phyloP scores from a whole-genome alignment of 2,888 invertebrate genomes.

The Papilio gigon region DNA sequence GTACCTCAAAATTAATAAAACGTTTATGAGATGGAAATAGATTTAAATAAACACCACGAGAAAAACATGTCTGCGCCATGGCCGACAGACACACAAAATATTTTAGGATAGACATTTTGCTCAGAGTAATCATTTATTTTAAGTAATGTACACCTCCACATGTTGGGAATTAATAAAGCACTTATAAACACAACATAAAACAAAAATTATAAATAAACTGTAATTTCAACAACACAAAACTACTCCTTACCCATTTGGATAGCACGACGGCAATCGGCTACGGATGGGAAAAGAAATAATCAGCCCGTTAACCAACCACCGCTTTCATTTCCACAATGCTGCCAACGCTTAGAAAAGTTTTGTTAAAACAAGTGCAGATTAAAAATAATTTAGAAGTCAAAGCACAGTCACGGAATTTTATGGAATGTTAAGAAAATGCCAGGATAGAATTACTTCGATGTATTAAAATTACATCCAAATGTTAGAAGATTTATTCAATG shows the following conservation, averaged over 20 bases:
- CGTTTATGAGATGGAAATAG: slow-evolving; percentile 68
- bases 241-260: slow-evolving; percentile 80
- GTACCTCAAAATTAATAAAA: slow-evolving; percentile 63
- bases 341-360: slow-evolving; percentile 61
- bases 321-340: slow-evolving; percentile 60
- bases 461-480: no score
- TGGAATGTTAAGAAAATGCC: no score
- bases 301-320: slow-evolving; percentile 62
- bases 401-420: neutral
- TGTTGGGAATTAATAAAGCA: slow-evolving; percentile 53
- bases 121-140: slow-evolving; percentile 25
- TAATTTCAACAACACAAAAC: slow-evolving; percentile 69
- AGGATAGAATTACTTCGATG: no score
- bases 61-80: slow-evolving; percentile 83
- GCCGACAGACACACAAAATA: slow-evolving; percentile 72
- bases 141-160: slow-evolving; percentile 60
- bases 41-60: slow-evolving; percentile 79
- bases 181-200: slow-evolving; percentile 59
- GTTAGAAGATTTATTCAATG: no score
- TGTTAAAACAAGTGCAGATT: slow-evolving; percentile 45
- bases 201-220: slow-evolving; percentile 59
- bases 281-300: slow-evolving; percentile 81
- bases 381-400: neutral
- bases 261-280: slow-evolving; percentile 82
- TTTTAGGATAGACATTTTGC: slow-evolving; percentile 36